Conservation (phyloP, 1,140 invertebrate species). For the Caligus rogercresseyi region DNA sequence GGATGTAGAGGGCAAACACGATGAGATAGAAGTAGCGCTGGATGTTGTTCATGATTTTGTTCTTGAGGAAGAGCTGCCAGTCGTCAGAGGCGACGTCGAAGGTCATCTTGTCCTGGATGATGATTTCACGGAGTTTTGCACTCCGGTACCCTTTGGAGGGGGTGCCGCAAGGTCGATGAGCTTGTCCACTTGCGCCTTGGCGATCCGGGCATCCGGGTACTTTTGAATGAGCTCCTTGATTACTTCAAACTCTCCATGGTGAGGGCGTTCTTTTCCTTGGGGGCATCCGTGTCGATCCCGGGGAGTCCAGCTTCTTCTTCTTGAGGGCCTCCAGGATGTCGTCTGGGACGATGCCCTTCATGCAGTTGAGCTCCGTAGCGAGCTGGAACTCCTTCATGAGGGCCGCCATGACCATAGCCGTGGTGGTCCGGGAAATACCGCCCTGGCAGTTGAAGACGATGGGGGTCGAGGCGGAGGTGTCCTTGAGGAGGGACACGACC, state of each 20-base stretch:
- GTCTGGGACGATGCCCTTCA: conserved; percentile 19
- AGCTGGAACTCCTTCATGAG: conserved; percentile 19
- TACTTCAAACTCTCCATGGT: conserved; percentile 16
- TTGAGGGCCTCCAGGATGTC: conserved; percentile 19
- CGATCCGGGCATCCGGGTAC: conserved; percentile 13
- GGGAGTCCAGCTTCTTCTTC: conserved; percentile 21
- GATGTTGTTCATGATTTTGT: conserved; percentile 20
- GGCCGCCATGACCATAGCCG: conserved; percentile 17
- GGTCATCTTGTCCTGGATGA: conserved; percentile 19
- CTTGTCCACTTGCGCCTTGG: conserved; percentile 19
- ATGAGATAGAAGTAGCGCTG: conserved; percentile 20
- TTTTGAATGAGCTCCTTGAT: conserved; percentile 13
- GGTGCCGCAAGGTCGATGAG: conserved; percentile 18
- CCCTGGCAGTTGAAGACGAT: conserved; percentile 19
- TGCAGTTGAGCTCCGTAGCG: conserved; percentile 7
- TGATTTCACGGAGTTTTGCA: conserved; percentile 17
- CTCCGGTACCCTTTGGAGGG: conserved; percentile 18
- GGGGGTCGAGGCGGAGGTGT: conserved; percentile 16
- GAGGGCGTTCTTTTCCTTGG: conserved; percentile 16
- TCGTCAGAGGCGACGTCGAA: conserved; percentile 18
- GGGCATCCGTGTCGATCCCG: conserved; percentile 16
- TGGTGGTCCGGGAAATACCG: conserved; percentile 16
- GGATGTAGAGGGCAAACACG: conserved; percentile 18
- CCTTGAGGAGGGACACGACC: conserved; percentile 12
- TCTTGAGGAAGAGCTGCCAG: conserved; percentile 16